Base-by-base conservation (phyloP, 2,888 invertebrate species). In the Diarsia dahlii region DNA sequence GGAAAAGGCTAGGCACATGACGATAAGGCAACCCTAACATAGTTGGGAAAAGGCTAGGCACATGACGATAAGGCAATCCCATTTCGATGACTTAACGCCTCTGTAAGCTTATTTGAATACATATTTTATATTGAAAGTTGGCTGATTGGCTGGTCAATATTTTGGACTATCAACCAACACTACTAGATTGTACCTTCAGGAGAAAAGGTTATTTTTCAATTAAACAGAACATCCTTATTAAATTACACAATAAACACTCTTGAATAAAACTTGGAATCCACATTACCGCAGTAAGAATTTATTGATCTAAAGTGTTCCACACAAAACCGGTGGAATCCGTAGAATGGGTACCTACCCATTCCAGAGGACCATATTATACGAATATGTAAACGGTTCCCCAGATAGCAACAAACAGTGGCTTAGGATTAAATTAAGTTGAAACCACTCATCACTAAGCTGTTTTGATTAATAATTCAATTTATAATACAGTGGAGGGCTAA, bases 391-490 rank as follows among this genome's bases (percentile, higher is more conserved):
- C 71, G 71, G 71, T 64, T 80, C 78, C 79, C 85, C 71, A 69
- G 78, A 76, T 67, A 79, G 52, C 73, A 75, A 79, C 84, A 81
- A 80, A 80, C 77, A 71, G 71, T 66, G 80, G 76, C 70, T 87
- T 82, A 76, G 80, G 80, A 88, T 87, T 87, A 88, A 88, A 82
- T 87, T 87, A 88, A 87, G 74, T 88, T 78, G 71, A 77, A 84
- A 85, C 77, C 80, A 82, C 89, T 81, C 80, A 79, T 80, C 71
- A 64, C 80, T 82, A 80, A 85, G 87, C 89, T 82, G 87, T 85
- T 88, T 81, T 81, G 79, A 85, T 87, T 87, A 84, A 81, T 87
- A 84, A 88, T 88, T 88, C 79, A 79, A 85, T 87, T 80, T 84
- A 79, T 76, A 79, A 87, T 88, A 78, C 65, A 63, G 54, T 45